phyloP scores from a whole-genome alignment of 1,140 invertebrate species.

The Metopolophium dirhodum region DNA sequence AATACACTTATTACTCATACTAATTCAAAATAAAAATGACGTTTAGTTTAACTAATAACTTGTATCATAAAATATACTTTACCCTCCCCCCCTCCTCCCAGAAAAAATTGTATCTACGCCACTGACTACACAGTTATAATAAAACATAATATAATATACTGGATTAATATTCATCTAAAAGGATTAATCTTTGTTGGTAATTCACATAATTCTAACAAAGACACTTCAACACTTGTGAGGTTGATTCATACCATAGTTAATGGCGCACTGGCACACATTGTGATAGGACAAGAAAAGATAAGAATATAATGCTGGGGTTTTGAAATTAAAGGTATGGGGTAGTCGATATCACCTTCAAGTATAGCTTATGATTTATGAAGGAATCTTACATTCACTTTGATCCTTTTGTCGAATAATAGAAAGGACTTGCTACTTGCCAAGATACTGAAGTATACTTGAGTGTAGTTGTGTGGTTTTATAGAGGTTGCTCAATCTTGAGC shows the following conservation, averaged over 20 bases:
- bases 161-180: background rate
- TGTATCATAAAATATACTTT: too few species aligned
- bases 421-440: background rate
- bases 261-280: background rate
- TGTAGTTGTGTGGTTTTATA: background rate
- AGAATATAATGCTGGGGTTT: too few species aligned
- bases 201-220: background rate
- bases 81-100: too few species aligned
- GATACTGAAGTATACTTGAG: background rate
- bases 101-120: too few species aligned
- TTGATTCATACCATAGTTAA: background rate
- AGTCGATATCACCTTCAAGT: too few species aligned
- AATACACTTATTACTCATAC: too few species aligned
- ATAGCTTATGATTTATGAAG: background rate
- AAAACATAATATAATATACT: background rate
- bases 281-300: background rate
- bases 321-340: too few species aligned
- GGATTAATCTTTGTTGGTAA: background rate
- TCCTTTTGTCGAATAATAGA: background rate
- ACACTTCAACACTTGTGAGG: too few species aligned
- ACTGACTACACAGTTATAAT: too few species aligned
- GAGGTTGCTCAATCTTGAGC: background rate
- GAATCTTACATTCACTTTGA: background rate
- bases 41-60: too few species aligned
- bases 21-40: too few species aligned